phyloP scores from a whole-genome alignment of 2,888 invertebrate species.

The Spodoptera littoralis region DNA sequence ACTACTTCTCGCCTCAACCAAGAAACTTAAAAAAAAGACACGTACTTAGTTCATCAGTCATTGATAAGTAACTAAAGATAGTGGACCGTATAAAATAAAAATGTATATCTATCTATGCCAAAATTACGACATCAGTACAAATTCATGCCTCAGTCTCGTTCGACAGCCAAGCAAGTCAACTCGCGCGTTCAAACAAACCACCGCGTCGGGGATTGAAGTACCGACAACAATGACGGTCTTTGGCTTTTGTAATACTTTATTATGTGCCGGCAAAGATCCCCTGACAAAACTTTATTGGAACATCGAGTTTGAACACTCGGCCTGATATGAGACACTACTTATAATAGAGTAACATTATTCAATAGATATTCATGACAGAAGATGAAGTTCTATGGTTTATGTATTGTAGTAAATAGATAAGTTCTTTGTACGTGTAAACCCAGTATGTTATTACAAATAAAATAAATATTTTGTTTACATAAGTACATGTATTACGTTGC shows the following conservation, averaged over 20 bases:
- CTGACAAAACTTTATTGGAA: constrained; percentile 88
- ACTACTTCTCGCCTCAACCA: too few relatives aligned
- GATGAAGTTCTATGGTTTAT: constrained; percentile 48
- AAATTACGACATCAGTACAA: too few relatives aligned
- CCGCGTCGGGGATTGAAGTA: constrained; percentile 84
- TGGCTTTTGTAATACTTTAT: constrained; percentile 89
- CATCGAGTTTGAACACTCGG: constrained; percentile 84
- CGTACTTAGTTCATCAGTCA: too few relatives aligned
- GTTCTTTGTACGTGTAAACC: constrained; percentile 19
- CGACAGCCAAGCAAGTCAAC: constrained; percentile 58
- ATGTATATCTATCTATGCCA: too few relatives aligned
- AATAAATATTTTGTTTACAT: too few relatives aligned
- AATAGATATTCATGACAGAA: constrained; percentile 65
- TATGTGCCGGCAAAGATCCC: constrained; percentile 88
- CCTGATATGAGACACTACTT: constrained; percentile 82
- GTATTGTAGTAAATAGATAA: constrained; percentile 49
- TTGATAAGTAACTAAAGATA: too few relatives aligned
- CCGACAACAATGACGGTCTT: constrained; percentile 89
- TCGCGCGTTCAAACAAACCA: constrained; percentile 68
- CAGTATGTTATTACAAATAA: too few relatives aligned
- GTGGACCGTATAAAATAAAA: too few relatives aligned
- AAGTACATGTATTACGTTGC: too few relatives aligned
- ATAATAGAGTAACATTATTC: constrained; percentile 77
- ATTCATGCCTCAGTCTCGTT: background rate
- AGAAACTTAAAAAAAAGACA: too few relatives aligned